Conservation (phyloP, 1,140 invertebrate species). For the Helicoverpa armigera region DNA sequence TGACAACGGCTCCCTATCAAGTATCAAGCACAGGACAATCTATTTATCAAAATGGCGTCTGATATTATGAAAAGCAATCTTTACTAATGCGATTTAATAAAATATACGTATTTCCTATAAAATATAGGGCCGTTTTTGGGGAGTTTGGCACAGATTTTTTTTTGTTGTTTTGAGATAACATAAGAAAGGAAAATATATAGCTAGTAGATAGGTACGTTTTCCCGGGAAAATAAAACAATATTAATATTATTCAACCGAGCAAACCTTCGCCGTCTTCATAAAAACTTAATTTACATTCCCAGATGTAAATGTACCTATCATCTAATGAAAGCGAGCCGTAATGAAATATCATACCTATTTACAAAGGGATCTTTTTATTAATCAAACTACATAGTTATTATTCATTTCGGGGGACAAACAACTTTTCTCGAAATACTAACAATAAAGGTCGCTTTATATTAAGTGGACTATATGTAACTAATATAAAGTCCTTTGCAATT, state of each 20-base stretch:
- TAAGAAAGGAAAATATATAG: no score
- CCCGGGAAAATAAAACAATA: no score
- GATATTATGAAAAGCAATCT: not conserved
- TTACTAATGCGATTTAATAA: not conserved
- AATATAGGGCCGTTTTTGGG: no score
- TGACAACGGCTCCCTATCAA: not conserved
- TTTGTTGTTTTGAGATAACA: no score
- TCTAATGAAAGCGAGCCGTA: not conserved
- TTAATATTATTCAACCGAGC: not conserved
- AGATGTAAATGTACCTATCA: not conserved
- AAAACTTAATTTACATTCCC: not conserved
- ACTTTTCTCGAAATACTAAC: slow-evolving; percentile 2
- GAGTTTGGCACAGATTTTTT: no score
- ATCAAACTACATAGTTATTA: slow-evolving; percentile 7
- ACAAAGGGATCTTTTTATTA: slow-evolving; percentile 12
- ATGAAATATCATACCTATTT: slow-evolving; percentile 27
- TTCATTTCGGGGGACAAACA: slow-evolving; percentile 14
- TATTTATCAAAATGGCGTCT: not conserved
- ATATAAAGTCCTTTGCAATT: slow-evolving; percentile 10
- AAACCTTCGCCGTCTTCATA: not conserved
- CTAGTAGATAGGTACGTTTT: no score
- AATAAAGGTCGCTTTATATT: slow-evolving; percentile 12
- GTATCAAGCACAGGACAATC: not conserved
- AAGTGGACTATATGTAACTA: slow-evolving; percentile 5
- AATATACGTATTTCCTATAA: no score